Evolutionary conservation across 2,113 vertebrate genomes (phyloP).

Genomic region (Megaceryle maxima): DNA sequence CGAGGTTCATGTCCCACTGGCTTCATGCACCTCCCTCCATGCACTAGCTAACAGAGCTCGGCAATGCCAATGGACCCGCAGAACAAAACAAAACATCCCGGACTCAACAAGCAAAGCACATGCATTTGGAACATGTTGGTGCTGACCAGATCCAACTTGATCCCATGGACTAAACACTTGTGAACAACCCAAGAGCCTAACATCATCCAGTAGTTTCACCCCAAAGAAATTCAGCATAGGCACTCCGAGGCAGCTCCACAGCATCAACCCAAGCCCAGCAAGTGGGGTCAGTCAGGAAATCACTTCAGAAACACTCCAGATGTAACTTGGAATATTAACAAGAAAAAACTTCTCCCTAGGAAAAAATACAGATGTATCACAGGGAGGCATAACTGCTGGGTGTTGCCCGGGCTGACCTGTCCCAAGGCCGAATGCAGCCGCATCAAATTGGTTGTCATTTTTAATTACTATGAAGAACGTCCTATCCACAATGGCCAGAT

Average conservation of each 20-base stretch:
- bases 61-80: neutral
- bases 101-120: neutral
- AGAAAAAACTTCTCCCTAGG: neutral
- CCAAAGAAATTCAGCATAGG: neutral
- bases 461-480: neutral
- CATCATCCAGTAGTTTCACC: neutral
- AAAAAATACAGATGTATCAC: neutral
- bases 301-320: neutral
- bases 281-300: neutral
- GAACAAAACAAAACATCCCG: neutral
- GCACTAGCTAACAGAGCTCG: accelerated
- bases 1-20: accelerated
- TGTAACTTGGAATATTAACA: neutral
- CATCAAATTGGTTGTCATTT: neutral
- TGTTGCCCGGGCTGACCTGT: neutral
- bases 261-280: neutral
- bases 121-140: neutral
- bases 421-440: neutral
- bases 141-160: neutral
- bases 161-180: neutral
- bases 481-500: neutral
- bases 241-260: neutral
- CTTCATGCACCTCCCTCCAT: neutral
- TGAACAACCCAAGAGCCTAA: neutral
- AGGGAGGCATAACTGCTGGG: neutral